Conservation (phyloP, 1,140 invertebrate species). For the Psilanteris sp. region DNA sequence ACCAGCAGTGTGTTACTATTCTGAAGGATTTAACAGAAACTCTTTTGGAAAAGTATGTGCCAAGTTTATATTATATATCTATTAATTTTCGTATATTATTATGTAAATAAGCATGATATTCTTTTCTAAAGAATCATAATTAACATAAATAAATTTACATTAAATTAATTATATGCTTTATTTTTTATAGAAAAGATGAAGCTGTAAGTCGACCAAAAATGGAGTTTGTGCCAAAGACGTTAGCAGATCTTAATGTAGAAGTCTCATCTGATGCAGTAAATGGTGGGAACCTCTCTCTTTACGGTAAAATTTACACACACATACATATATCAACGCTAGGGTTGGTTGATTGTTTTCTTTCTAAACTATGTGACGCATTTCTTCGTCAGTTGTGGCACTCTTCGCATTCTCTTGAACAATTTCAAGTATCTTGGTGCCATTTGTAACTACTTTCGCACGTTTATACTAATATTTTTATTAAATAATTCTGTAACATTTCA, state of each 20-base stretch:
- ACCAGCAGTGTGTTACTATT: constrained; percentile 96
- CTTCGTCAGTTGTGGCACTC: constrained; percentile 45
- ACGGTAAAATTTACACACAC: constrained; percentile 75
- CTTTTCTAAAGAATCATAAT: too few relatives aligned
- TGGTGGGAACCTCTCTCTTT: constrained; percentile 79
- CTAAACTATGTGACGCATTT: constrained; percentile 63
- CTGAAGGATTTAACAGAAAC: constrained; percentile 91
- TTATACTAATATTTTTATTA: constrained; percentile 31
- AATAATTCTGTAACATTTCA: too few relatives aligned
- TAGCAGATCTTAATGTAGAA: constrained; percentile 92
- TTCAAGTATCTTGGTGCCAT: constrained; percentile 33
- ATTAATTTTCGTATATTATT: too few relatives aligned
- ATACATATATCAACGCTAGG: constrained; percentile 64
- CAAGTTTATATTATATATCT: too few relatives aligned
- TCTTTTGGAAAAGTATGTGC: constrained; percentile 90
- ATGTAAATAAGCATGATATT: too few relatives aligned
- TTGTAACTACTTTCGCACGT: constrained; percentile 52
- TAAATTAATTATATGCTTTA: background rate
- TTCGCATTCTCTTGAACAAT: constrained; percentile 50
- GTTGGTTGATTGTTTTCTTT: constrained; percentile 70
- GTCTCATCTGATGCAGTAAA: constrained; percentile 79
- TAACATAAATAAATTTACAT: too few relatives aligned
- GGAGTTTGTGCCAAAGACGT: constrained; percentile 96
- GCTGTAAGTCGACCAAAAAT: constrained; percentile 91
- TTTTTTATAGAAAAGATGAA: constrained; percentile 88